Percentiles rank a stretch among this genome's conserved stretches.
phyloP scores from a whole-genome alignment of 2,888 invertebrate species.

The Rapana venosa region DNA sequence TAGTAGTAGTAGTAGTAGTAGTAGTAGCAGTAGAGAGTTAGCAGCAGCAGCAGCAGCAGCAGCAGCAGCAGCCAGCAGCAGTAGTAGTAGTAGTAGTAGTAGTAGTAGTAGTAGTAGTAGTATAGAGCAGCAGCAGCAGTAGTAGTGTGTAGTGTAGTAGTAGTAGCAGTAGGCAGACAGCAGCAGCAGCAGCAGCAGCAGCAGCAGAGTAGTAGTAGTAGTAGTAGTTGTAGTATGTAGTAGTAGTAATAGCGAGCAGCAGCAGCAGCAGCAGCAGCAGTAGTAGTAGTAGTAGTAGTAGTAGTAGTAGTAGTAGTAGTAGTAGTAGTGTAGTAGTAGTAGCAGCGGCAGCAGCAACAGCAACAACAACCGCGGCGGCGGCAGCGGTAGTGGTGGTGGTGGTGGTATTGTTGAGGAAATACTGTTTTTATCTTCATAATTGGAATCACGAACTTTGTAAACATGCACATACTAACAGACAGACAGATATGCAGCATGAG shows the following conservation, averaged over 20 bases:
- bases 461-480: too few species aligned
- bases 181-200: too few species aligned
- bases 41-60: too few species aligned
- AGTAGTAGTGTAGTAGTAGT: not conserved
- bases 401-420: too few species aligned
- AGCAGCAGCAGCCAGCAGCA: not conserved
- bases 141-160: not conserved
- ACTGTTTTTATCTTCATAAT: too few species aligned
- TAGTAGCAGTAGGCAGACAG: conserved; percentile 12
- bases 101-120: conserved; percentile 23
- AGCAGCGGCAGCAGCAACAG: too few species aligned
- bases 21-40: too few species aligned
- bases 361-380: too few species aligned
- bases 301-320: conserved; percentile 20
- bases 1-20: not conserved
- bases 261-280: conserved; percentile 11
- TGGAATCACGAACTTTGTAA: too few species aligned
- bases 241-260: not conserved
- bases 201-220: too few species aligned
- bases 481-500: too few species aligned
- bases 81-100: conserved; percentile 3
- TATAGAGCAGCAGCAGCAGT: not conserved
- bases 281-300: conserved; percentile 3
- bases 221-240: not conserved
- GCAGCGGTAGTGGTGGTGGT: not conserved